Evolutionary conservation across 2,797 vertebrate genomes (phyloP), one percentile per base, ranked within the genome.

Genomic region (Otus scops): DNA sequence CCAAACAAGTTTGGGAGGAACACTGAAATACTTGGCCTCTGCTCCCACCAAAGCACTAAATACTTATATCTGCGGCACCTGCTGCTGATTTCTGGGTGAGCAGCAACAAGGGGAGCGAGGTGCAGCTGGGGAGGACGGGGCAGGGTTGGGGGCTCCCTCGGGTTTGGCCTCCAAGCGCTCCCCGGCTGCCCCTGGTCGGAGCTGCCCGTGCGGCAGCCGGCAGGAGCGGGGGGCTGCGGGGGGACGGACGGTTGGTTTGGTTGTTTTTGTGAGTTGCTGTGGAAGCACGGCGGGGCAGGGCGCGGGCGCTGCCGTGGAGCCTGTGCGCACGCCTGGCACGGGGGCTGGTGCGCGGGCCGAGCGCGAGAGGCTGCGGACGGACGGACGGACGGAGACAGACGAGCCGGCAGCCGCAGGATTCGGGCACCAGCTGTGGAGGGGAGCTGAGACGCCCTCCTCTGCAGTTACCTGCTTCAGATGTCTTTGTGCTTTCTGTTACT

Each of bases 41-140:
- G 28, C 60, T 54, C 36, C 13, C 27, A 45, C 16, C 20, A 6
- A 60, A 61, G 3, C 16, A 32, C 3, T 22, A 19, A 21, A 67
- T 2, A 2, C 3, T 21, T 8, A 11, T 6, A 36, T 1, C 19
- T 19, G n/a, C n/a, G 0, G 3, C 26, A 13, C 14, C 21, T 23
- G 48, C 3, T 2, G 8, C 3, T 16, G 17, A 67, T 80, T 75
- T 16, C 50, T n/a, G 38, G 27, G 34, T 0, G 2, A 41, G 32
- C 30, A 63, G 38, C 43, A 32, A 2, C 1, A 21, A 28, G 45
- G 21, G 5, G n/a, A 39, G 16, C 15, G 11, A 26, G 32, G 34
- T 5, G 59, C 36, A 2, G 45, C 59, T 3, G 3, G 32, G 27
- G 4, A 11, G 26, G 19, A 23, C 7, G 2, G 43, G 24, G 30